Percentiles rank a stretch among this genome's conserved stretches.
These are phyloP conservation scores for Aphodius granarius DNA, from an alignment of 2,888 invertebrate species.

Conservation along the genomic window DNA sequence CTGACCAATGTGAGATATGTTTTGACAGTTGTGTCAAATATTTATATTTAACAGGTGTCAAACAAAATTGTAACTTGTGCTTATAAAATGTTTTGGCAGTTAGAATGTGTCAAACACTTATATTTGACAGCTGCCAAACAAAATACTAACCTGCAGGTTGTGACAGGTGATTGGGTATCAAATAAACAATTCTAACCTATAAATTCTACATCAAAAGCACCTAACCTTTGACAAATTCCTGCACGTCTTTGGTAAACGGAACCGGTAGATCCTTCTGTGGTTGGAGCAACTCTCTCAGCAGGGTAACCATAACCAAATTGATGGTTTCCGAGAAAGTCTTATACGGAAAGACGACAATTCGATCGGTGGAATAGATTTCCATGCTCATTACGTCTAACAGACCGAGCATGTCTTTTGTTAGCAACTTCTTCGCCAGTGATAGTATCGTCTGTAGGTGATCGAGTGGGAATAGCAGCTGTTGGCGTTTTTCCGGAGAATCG, in stretches of 20 bases:
- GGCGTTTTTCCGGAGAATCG: slow-evolving; percentile 69
- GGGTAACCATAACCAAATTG: slow-evolving; percentile 88
- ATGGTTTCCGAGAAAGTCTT: slow-evolving; percentile 94
- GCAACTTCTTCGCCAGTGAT: slow-evolving; percentile 77
- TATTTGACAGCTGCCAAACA: background rate
- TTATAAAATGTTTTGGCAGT: too few relatives aligned
- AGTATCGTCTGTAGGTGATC: slow-evolving; percentile 80
- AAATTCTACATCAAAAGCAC: background rate
- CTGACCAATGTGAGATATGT: too few relatives aligned
- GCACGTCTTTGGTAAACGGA: slow-evolving; percentile 91
- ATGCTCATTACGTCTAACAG: slow-evolving; percentile 83
- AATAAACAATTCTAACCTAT: too few relatives aligned
- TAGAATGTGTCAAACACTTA: too few relatives aligned
- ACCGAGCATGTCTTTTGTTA: slow-evolving; percentile 77
- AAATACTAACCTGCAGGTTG: background rate
- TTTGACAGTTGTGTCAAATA: too few relatives aligned
- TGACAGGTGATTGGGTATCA: background rate
- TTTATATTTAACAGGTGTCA: too few relatives aligned
- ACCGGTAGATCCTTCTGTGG: slow-evolving; percentile 87
- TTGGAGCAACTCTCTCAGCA: slow-evolving; percentile 87
- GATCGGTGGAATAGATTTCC: slow-evolving; percentile 74
- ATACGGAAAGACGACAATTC: slow-evolving; percentile 81
- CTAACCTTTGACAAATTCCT: slow-evolving; percentile 55
- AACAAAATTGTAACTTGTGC: too few relatives aligned
- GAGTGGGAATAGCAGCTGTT: slow-evolving; percentile 68